Evolutionary conservation across 2,888 invertebrate species (phyloP).

Genomic region (Hemicrepidius hirtus): DNA sequence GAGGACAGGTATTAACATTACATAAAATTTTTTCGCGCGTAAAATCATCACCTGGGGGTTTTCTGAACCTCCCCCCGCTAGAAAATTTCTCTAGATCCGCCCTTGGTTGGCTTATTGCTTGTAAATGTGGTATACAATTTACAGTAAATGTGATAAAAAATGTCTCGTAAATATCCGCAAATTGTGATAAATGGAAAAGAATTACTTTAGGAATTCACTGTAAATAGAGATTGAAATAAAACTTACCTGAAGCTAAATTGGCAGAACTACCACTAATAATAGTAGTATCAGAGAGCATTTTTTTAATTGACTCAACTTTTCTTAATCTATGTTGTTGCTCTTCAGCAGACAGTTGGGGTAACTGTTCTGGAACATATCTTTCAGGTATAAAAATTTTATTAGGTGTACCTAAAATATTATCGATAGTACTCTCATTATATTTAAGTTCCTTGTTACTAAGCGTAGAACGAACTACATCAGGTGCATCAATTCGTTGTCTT

Average conservation of each 20-base stretch:
- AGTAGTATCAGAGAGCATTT: conserved; percentile 87
- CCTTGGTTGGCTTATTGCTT: too few species aligned
- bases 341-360: conserved; percentile 89
- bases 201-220: too few species aligned
- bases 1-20: too few species aligned
- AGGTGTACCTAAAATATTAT: conserved; percentile 89
- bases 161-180: too few species aligned
- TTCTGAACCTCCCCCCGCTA: too few species aligned
- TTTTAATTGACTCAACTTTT: conserved; percentile 93
- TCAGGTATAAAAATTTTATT: conserved; percentile 94
- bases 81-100: too few species aligned
- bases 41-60: too few species aligned
- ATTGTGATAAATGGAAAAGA: too few species aligned
- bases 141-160: too few species aligned
- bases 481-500: conserved; percentile 84
- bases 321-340: conserved; percentile 88
- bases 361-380: conserved; percentile 92
- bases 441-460: conserved; percentile 79
- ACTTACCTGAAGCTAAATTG: conserved; percentile 61
- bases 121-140: too few species aligned
- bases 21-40: too few species aligned
- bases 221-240: neutral
- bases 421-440: conserved; percentile 88
- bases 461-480: conserved; percentile 91
- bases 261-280: conserved; percentile 70